Base-by-base conservation (phyloP, 2,113 vertebrate species). In the Rhinichthys klamathensis region DNA sequence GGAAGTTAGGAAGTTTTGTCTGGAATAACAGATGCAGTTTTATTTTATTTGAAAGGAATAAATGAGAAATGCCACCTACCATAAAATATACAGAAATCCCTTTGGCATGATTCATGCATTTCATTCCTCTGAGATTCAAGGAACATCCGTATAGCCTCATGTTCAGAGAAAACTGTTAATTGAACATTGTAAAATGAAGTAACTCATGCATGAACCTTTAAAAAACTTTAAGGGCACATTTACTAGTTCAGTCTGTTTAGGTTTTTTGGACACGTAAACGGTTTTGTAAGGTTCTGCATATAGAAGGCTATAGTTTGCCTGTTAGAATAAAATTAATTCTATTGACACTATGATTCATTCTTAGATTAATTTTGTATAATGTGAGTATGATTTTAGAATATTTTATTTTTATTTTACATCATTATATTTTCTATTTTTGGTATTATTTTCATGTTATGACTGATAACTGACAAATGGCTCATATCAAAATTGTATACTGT, bases 31-130 rank as follows among this genome's bases (percentile, higher is more conserved):
- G 63, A 70, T 61, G 51, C 9, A 1, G 4, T 46, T 85, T 85
- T 49, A 46, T 83, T 77, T 67, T 58, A 63, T 84, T 32, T 67
- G 32, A 79, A 79, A 38, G 51, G 61, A 80, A 80, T 27, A 69
- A 80, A 80, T 80, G n/a, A 65, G 38, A 15, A 30, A 44, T 80
- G 15, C 63, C 63, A 81, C 79, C 61, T 81, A 67, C 61, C 27
- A 51, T 21, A 81, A 67, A 46, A 41, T 23, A 67, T 46, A 30
- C 61, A 49, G 61, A 51, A 81, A 51, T 81, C 61, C 25, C 2
- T 74, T 74, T 85, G 67, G 84, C 77, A n/a, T 46, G 38, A 63
- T 49, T 12, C 11, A 60, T 15, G 1, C 51, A 61, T 30, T 73
- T 73, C 15, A 10, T 73, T 58, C 76, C 67, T 60, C 49, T 80